These are phyloP conservation scores for Danio aesculapii DNA, from an alignment of 2,797 vertebrate species.

Conservation along the genomic window DNA sequence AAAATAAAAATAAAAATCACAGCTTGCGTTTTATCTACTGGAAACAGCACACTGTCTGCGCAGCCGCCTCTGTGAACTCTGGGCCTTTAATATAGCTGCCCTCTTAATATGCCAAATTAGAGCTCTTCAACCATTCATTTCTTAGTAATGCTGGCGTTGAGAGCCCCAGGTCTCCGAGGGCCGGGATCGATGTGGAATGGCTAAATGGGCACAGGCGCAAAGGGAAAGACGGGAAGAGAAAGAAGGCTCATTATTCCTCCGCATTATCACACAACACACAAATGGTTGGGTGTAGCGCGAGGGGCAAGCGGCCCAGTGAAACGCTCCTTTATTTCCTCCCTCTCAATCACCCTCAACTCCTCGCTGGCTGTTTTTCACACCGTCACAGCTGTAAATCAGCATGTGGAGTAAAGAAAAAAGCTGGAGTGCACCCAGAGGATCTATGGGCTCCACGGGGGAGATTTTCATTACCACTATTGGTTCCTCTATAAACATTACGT, in stretches of 20 bases:
- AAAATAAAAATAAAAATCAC: slow-evolving; percentile 23
- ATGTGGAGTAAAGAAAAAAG: background rate
- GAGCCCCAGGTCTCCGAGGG: slow-evolving; percentile 62
- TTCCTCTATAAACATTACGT: slow-evolving; percentile 37
- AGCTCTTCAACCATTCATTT: slow-evolving; percentile 60
- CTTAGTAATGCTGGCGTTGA: slow-evolving; percentile 71
- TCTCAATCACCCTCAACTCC: slow-evolving; percentile 21
- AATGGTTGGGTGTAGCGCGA: slow-evolving; percentile 19
- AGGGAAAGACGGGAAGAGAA: slow-evolving; percentile 53
- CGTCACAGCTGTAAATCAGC: slow-evolving; percentile 29
- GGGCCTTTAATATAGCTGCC: slow-evolving; percentile 66
- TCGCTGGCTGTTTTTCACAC: slow-evolving; percentile 16
- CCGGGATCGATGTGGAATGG: slow-evolving; percentile 71
- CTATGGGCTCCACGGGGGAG: slow-evolving; percentile 25
- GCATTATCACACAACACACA: slow-evolving; percentile 36
- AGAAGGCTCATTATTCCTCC: slow-evolving; percentile 36
- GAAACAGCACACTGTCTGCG: background rate
- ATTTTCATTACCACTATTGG: slow-evolving; percentile 49
- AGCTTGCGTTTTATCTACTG: background rate
- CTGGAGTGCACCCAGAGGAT: slow-evolving; percentile 30
- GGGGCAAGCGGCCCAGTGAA: background rate
- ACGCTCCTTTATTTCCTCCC: background rate
- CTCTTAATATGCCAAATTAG: slow-evolving; percentile 72
- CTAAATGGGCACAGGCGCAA: slow-evolving; percentile 34
- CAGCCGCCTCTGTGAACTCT: slow-evolving; percentile 67